Base-by-base conservation (phyloP, 2,113 vertebrate genomes). In the Oenanthe melanoleuca region DNA sequence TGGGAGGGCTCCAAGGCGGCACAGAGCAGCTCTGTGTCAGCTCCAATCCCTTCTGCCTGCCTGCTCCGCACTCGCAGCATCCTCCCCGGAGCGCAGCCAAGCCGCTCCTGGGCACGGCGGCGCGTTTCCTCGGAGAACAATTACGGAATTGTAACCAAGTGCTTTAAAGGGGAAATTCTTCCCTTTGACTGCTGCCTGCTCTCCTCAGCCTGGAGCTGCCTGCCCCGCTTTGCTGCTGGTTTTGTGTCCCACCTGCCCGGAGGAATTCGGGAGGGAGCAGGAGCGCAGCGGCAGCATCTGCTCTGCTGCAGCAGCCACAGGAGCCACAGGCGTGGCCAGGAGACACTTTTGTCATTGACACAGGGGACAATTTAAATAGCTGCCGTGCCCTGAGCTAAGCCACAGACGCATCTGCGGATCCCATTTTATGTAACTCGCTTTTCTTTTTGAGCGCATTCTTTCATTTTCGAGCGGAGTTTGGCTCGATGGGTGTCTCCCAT, bases 1-100 rank as follows among this genome's bases (percentile, higher is more conserved):
- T 92, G 93, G 92, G 93, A 91, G 77, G 84, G 33, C 78, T 94
- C 95, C 90, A 86, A 81, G 91, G 92, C 92, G 83, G 93, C 91
- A 82, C 74, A 72, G 84, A 96, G 74, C 92, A 81, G 88, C 89
- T 91, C 93, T 55, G 71, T 92, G 91, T 96, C 95, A 92, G 4
- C 81, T 92, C 91, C 50, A 40, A 89, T 95, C 91, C 86, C 66
- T 96, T 95, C 82, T 93, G 86, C 78, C 67, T 96, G 74, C 70
- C 84, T 95, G 86, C 92, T 81, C 90, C 55, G 9, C 24, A 0
- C 79, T 55, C 42, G 8, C 75, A 37, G 66, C 60, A 56, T 94
- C 89, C 42, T 86, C 67, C 67, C 44, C 47, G 17, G 3, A 29
- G 52, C 52, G 6, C 52, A 53, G 52, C 52, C 29, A 26, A 84